Evolutionary conservation across 1,140 invertebrate species (phyloP), one percentile per base, ranked within the genome.

Genomic region (Hypsibius dujardini): DNA sequence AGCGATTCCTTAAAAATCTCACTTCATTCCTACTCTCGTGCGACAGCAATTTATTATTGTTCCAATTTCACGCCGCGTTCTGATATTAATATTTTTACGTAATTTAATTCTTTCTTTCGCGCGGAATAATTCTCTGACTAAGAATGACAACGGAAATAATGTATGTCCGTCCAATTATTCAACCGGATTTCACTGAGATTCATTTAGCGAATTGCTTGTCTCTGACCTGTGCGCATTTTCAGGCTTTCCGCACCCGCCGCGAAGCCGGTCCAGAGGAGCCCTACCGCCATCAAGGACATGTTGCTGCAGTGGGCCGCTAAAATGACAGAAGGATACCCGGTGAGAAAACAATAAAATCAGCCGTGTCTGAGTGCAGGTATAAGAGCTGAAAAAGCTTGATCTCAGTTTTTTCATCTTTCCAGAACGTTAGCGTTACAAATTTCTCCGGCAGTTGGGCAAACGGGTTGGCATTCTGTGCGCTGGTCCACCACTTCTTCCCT

Each of bases 381-480:
- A 28, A 47, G 42, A 14, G 46, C 40, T 46, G 70, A 42, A 42
- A 60, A 46, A 70, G 46, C 46, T 60, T 47, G 2, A 42, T 70
- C 40, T 70, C 15, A 45, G 71, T 59, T 14, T 70, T 71, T 72
- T 45, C 46, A 47, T 75, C 47, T 47, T 75, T 73, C 46, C 80
- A 93, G 90, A 91, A 93, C 85, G 87, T 95, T 78, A 88, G 92
- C 82, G 85, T 96, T 84, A 89, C 90, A 77, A 96, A 96, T 83
- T 97, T 95, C 84, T 95, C 91, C 75, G 90, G 88, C 77, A 91
- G 89, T 82, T 96, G 92, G 92, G 88, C 86, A 81, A 88, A 95
- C 82, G 93, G 93, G 77, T 83, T 96, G 80, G 93, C 91, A 75
- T 96, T 96, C 84, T 95, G 92, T 81, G 93, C 93, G 75, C 85